Percentiles rank a stretch among this genome's conserved stretches.
These are phyloP conservation scores for Dynastes grantii DNA, from an alignment of 2,888 invertebrate species.

Conservation along the genomic window DNA sequence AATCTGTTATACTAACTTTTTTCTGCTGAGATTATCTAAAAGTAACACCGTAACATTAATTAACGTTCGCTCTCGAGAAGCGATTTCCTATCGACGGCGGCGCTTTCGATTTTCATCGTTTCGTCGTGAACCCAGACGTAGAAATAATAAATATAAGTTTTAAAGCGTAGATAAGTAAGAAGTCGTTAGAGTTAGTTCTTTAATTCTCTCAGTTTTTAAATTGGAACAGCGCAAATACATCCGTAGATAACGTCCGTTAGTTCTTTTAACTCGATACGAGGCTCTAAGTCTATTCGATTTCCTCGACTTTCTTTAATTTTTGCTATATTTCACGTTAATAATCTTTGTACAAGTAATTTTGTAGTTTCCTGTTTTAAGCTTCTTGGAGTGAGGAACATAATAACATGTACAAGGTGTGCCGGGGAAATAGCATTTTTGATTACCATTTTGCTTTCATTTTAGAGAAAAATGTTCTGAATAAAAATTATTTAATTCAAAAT, in stretches of 20 bases:
- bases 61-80: conserved; percentile 26
- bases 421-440: too few species aligned
- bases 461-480: too few species aligned
- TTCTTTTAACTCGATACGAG: too few species aligned
- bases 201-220: conserved; percentile 6
- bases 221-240: neutral
- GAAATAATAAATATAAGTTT: conserved; percentile 23
- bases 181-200: neutral
- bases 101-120: conserved; percentile 9
- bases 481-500: too few species aligned
- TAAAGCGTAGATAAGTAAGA: conserved; percentile 7
- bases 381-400: too few species aligned
- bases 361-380: too few species aligned
- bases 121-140: conserved; percentile 1
- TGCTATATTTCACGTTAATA: too few species aligned
- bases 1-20: conserved; percentile 42
- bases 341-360: too few species aligned
- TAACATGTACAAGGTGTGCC: too few species aligned
- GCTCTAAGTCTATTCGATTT: too few species aligned
- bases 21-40: conserved; percentile 36
- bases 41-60: conserved; percentile 37
- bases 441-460: too few species aligned
- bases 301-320: too few species aligned
- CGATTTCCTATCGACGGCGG: conserved; percentile 10
- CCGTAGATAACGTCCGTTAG: neutral